Evolutionary conservation across 2,113 vertebrate species (phyloP).

Genomic region (Anoplopoma fimbria): DNA sequence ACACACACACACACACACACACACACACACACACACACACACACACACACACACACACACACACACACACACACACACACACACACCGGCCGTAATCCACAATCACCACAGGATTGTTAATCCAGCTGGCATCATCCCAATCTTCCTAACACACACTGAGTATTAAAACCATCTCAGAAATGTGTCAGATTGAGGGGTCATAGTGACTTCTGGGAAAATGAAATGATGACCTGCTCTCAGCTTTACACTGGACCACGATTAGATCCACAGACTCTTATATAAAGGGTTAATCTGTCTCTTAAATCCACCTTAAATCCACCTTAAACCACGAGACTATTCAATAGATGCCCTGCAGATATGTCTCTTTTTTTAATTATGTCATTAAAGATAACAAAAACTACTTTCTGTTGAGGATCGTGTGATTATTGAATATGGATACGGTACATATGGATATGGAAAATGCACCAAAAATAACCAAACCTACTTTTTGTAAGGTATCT

Average conservation of each 20-base stretch:
- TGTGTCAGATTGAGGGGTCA: slow-evolving; percentile 42
- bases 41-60: neutral
- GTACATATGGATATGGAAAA: too few species aligned
- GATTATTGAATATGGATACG: too few species aligned
- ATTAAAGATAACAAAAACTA: too few species aligned
- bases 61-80: slow-evolving; percentile 1
- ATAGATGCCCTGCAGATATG: neutral
- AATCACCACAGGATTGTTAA: slow-evolving; percentile 24
- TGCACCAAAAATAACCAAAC: too few species aligned
- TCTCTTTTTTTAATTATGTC: too few species aligned
- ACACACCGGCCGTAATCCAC: slow-evolving; percentile 48
- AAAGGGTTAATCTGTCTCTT: neutral
- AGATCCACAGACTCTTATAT: slow-evolving; percentile 24
- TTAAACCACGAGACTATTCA: slow-evolving; percentile 1
- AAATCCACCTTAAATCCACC: slow-evolving; percentile 20
- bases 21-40: neutral
- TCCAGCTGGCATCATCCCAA: slow-evolving; percentile 60
- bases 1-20: neutral
- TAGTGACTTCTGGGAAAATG: slow-evolving; percentile 32
- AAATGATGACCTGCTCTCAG: slow-evolving; percentile 31
- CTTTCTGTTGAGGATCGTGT: too few species aligned
- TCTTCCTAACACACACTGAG: slow-evolving; percentile 31
- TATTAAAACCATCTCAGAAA: slow-evolving; percentile 59
- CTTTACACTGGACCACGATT: slow-evolving; percentile 40
- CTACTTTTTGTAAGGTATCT: too few species aligned